Evolutionary conservation across 2,113 vertebrate genomes (phyloP).

Genomic region (Calidris pugnax): DNA sequence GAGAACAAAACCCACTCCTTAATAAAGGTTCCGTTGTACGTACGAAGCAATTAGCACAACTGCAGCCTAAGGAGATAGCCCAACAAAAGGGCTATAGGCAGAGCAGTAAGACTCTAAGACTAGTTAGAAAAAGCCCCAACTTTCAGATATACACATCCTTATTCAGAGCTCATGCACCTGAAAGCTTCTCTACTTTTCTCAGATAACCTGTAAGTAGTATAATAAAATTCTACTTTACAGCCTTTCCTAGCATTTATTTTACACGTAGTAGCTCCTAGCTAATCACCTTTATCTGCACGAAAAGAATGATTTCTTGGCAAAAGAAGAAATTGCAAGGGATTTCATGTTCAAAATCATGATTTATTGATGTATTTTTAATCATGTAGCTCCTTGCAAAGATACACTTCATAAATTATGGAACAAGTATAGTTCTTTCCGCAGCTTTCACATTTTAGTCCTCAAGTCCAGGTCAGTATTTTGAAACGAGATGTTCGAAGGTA

Average conservation of each 20-base stretch:
- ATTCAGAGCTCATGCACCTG: background rate
- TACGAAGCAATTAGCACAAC: background rate
- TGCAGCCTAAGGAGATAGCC: background rate
- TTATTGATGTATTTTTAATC: slow-evolving; percentile 56
- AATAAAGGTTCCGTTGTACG: background rate
- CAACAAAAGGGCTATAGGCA: background rate
- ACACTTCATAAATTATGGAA: slow-evolving; percentile 39
- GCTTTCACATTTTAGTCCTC: slow-evolving; percentile 33
- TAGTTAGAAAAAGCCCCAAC: background rate
- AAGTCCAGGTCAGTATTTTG: slow-evolving; percentile 25
- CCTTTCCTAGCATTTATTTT: background rate
- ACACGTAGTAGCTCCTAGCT: background rate
- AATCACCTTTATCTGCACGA: background rate
- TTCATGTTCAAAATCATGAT: slow-evolving; percentile 38
- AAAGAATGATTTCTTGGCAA: background rate
- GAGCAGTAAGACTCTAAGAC: background rate
- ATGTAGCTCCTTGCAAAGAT: slow-evolving; percentile 51
- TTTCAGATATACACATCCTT: background rate
- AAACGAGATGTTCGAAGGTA: slow-evolving; percentile 6
- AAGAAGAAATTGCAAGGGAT: slow-evolving; percentile 55
- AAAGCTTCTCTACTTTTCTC: background rate
- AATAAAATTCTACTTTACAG: background rate
- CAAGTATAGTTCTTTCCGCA: slow-evolving; percentile 1
- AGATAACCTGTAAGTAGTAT: background rate
- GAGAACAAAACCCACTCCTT: background rate